Evolutionary conservation across 2,113 vertebrate genomes (phyloP).

Genomic region (Galeopterus variegatus): DNA sequence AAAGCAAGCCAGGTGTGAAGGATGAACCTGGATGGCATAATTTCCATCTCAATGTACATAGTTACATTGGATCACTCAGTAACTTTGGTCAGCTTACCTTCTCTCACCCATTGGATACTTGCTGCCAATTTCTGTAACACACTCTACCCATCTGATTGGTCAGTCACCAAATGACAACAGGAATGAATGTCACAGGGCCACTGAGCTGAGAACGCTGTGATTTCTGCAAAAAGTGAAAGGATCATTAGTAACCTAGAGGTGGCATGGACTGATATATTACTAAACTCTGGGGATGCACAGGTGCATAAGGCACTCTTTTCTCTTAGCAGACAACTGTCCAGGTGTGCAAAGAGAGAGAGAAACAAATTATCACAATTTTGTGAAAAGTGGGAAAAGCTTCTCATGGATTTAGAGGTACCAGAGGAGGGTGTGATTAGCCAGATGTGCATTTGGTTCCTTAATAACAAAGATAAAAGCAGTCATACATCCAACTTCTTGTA

Average conservation of each 20-base stretch:
- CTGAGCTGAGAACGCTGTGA: constrained; percentile 73
- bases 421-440: background rate
- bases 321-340: background rate
- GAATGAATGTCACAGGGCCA: constrained; percentile 19
- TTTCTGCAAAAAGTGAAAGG: constrained; percentile 81
- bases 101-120: constrained; percentile 90
- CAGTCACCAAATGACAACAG: constrained; percentile 58
- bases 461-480: background rate
- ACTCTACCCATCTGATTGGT: constrained; percentile 85
- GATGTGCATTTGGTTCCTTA: background rate
- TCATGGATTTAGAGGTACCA: background rate
- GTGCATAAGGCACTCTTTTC: background rate
- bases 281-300: background rate
- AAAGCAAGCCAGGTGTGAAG: background rate
- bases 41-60: background rate
- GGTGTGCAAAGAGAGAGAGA: background rate
- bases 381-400: background rate
- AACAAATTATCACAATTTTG: background rate
- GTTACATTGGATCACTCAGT: background rate
- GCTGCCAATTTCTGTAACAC: constrained; percentile 88
- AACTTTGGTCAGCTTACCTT: constrained; percentile 84
- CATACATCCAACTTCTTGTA: background rate
- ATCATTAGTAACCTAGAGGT: constrained; percentile 56
- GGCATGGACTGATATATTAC: accelerated
- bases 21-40: background rate